Conservation (phyloP, 2,797 vertebrate species). For the Pantherophis alleghaniensis region DNA sequence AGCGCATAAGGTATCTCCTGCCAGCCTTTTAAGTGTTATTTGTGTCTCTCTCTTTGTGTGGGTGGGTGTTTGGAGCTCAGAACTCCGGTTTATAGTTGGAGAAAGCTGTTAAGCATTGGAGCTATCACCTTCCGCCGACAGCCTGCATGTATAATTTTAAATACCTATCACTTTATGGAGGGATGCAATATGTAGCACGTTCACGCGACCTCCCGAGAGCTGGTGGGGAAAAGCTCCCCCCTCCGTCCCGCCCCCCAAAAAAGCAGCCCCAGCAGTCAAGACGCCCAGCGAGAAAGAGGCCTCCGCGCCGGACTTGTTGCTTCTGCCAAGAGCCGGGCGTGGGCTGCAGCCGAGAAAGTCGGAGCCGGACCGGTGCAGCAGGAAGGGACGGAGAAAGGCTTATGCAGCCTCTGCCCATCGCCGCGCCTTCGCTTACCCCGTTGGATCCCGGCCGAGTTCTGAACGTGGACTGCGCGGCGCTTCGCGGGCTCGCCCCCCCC, state of each 20-base stretch:
- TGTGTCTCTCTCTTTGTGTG: slow-evolving; percentile 18
- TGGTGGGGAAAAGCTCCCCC: neutral
- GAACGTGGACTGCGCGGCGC: neutral
- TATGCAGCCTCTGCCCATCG: slow-evolving; percentile 16
- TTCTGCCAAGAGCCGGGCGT: slow-evolving; percentile 12
- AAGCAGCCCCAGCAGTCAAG: neutral
- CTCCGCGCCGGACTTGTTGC: slow-evolving; percentile 3
- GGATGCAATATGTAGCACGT: neutral
- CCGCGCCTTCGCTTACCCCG: no score
- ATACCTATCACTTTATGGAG: neutral
- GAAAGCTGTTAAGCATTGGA: neutral
- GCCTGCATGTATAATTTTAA: neutral
- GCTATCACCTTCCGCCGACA: neutral
- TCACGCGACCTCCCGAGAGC: neutral
- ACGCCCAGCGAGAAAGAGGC: neutral
- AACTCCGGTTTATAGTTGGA: neutral
- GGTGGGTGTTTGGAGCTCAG: slow-evolving; percentile 5
- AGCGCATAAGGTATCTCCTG: slow-evolving; percentile 21
- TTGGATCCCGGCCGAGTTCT: neutral
- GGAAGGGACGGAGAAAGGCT: neutral
- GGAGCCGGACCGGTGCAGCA: neutral
- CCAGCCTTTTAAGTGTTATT: slow-evolving; percentile 25
- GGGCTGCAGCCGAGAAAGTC: neutral
- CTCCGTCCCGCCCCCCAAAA: neutral
- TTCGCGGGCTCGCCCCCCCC: neutral